Evolutionary conservation across 2,113 vertebrate genomes (phyloP), one percentile per base, ranked within the genome.

Genomic region (Hepsetus odoe): DNA sequence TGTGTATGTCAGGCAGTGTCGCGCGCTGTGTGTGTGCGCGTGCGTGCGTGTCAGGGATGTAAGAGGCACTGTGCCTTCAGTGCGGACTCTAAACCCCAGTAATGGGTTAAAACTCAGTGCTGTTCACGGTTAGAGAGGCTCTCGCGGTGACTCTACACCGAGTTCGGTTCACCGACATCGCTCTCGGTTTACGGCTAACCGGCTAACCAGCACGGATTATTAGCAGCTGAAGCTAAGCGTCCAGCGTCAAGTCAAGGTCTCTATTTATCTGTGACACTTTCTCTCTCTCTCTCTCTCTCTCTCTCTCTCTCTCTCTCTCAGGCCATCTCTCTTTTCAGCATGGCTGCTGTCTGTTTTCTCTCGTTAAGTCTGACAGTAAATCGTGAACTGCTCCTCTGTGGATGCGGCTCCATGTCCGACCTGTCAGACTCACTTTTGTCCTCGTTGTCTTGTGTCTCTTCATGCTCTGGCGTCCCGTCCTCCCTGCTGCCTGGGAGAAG

Each of bases 1-100:
- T 93, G 81, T 87, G 92, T 83, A 59, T 22, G 59, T 32, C 30
- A 12, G 16, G 1, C 58, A 28, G 5, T 20, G 2, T 28, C 26
- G 22, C 44, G 28, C 26, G 1, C 72, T 53, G 69, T 65, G 77
- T 65, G 49, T 68, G 38, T 77, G 32, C 56, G 49, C 2, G 0
- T 51, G 4, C n/a, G 20, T 51, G 4, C 12, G 2, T 51, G 20
- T 51, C 1, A 44, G 3, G 12, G 40, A 5, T 7, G 35, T 38
- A 4, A 38, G 35, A 5, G 4, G 4, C 35, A 38, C 4, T n/a
- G n/a, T n/a, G n/a, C n/a, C n/a, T n/a, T n/a, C n/a, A n/a, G n/a
- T n/a, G n/a, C n/a, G n/a, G n/a, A n/a, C n/a, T n/a, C n/a, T n/a
- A n/a, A n/a, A n/a, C n/a, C n/a, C n/a, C n/a, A n/a, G n/a, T n/a